Base-by-base conservation (phyloP, 2,888 invertebrate species). In the Priapulus caudatus region DNA sequence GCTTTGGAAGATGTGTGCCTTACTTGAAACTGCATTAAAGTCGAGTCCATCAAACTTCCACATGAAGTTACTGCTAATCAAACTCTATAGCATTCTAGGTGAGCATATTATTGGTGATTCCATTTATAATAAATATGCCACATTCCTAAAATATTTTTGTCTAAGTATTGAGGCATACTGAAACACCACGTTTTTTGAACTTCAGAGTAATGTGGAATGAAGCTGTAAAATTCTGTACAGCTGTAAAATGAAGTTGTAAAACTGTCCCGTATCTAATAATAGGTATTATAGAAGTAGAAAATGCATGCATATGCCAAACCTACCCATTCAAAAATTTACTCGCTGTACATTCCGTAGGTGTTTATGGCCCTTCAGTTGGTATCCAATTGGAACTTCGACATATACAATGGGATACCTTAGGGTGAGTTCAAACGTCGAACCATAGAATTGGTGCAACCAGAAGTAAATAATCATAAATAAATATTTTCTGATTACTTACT, bases 381-480 rank as follows among this genome's bases (percentile, higher is more conserved):
- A 81, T 82, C 60, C 79, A 79, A 51, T 74, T 95, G 65, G 92
- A 93, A 66, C 79, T 89, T 53, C 95, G 95, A 72, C 90, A 93
- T 72, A 81, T 93, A 61, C 92, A 92, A 72, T 76, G 91, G 67
- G 89, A 92, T 70, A 87, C 92, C 0, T 74, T 95, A 68, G 89
- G 92, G 59, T 87, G 86, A 74, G 74, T 85, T 56, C 84, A 86
- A 72, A 80, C 19, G 4, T 21, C 20, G 18, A 3, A 49, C 4
- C 23, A 33, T 33, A 44, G 33, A 16, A 43, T 18, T 51, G 49
- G 19, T 49, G 24, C 21, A 33, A 33, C 45, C 22, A 22, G 10
- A 1, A 43, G 15, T 20, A 23, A 23, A 43, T 23, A 24, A 45
- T 16, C 50, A 2, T 43, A 49, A 48, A 43, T 2, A 19, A 49